These are phyloP conservation scores for Pachycephala philippinensis DNA, from an alignment of 2,113 vertebrate species.

Conservation along the genomic window DNA sequence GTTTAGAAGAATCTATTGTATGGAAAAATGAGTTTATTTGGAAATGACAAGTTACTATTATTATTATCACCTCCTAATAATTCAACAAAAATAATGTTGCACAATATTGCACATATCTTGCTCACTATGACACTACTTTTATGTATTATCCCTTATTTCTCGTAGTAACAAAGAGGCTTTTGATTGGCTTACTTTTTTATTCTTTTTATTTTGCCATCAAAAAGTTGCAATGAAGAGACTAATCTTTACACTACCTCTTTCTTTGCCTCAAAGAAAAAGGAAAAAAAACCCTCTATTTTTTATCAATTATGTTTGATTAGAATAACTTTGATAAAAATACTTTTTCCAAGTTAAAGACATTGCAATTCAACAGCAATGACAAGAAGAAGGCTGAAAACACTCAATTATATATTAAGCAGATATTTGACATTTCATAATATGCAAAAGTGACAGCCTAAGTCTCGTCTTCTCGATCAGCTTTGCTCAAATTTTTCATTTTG, in stretches of 20 bases:
- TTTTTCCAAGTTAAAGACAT: neutral
- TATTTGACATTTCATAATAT: neutral
- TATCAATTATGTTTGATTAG: neutral
- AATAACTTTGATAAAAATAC: neutral
- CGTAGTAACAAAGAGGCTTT: neutral
- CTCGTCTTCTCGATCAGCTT: neutral
- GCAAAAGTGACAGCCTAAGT: neutral
- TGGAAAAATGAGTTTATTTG: neutral
- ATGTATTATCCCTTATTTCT: neutral
- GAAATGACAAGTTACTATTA: neutral
- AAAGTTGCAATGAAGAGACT: neutral
- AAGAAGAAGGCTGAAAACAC: neutral
- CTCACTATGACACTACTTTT: neutral
- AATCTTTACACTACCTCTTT: neutral
- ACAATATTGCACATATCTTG: neutral
- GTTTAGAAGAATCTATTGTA: neutral
- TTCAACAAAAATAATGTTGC: neutral
- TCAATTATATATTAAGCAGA: neutral
- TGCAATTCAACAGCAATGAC: neutral
- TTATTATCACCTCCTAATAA: neutral
- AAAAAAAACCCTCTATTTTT: rapidly evolving
- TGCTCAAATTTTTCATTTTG: neutral
- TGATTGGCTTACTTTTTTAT: neutral
- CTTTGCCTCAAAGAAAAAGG: neutral
- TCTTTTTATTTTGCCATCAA: neutral